Conservation (phyloP, 2,888 invertebrate species). For the Rhabditophanes sp. region DNA sequence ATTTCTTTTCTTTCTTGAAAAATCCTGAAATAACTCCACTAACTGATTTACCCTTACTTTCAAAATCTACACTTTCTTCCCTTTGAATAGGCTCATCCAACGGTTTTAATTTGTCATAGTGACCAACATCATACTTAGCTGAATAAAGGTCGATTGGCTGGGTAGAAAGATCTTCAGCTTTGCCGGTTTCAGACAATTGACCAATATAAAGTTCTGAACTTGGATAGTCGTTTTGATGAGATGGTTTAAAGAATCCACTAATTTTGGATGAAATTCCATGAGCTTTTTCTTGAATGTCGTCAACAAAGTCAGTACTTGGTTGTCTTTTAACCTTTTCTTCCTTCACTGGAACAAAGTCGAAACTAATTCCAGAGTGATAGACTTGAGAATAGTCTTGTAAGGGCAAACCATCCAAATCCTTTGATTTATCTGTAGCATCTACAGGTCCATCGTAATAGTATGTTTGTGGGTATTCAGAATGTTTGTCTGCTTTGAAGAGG, state of each 20-base stretch:
- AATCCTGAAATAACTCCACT: conserved; percentile 3
- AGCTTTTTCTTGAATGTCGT: conserved; percentile 4
- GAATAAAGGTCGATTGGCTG: conserved; percentile 10
- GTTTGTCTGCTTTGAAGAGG: conserved; percentile 17
- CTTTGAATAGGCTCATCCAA: too few relatives aligned
- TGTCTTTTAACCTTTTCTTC: too few relatives aligned
- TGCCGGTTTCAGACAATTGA: conserved; percentile 4
- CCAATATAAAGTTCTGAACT: conserved; percentile 4
- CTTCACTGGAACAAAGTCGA: too few relatives aligned
- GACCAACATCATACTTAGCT: conserved; percentile 11
- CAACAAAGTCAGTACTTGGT: neutral
- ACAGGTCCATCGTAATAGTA: conserved; percentile 17
- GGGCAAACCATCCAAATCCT: conserved; percentile 14
- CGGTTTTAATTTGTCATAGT: conserved; percentile 9
- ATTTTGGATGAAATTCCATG: conserved; percentile 6
- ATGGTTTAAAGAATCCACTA: conserved; percentile 9
- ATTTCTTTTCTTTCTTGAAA: conserved; percentile 14
- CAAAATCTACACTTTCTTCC: conserved; percentile 3
- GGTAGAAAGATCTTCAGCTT: conserved; percentile 8
- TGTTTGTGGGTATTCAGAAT: conserved; percentile 15
- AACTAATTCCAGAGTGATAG: conserved; percentile 12
- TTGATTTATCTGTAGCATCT: conserved; percentile 9
- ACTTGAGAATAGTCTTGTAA: conserved; percentile 11
- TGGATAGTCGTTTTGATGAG: conserved; percentile 13
- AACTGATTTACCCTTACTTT: conserved; percentile 6